A percentile compares a stretch with the other conserved stretches of the same genome.
Evolutionary conservation across 2,113 vertebrate genomes (phyloP).

Genomic region (Sapayoa aenigma): DNA sequence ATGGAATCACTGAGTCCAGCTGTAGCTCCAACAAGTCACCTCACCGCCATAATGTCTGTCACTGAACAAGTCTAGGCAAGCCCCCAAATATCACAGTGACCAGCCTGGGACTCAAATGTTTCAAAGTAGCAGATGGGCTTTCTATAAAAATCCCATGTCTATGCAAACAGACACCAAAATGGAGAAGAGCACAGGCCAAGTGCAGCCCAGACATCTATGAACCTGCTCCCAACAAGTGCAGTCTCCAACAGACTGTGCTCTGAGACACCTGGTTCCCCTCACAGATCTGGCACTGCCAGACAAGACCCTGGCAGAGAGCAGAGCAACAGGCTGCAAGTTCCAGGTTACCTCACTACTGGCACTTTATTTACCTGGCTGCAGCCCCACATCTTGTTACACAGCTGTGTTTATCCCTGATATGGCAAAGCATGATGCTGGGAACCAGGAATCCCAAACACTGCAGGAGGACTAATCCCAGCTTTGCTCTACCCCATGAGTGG

Average conservation of each 20-base stretch:
- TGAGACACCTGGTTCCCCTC: not conserved
- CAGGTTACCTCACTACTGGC: not conserved
- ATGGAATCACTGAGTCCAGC: not conserved
- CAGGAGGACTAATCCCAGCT: not conserved
- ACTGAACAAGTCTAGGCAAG: not conserved
- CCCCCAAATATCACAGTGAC: fast-evolving
- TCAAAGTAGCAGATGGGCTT: not conserved
- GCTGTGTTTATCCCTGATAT: not conserved
- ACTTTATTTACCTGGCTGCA: not conserved
- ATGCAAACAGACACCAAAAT: not conserved
- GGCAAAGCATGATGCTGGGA: not conserved
- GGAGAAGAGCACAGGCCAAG: not conserved
- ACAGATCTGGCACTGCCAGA: not conserved
- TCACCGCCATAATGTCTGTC: not conserved
- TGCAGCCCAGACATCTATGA: not conserved
- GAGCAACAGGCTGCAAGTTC: not conserved
- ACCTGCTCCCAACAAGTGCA: fast-evolving
- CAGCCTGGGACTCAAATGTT: not conserved
- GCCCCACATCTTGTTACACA: fast-evolving
- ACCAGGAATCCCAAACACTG: not conserved
- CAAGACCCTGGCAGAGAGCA: not conserved
- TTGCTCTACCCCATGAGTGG: not conserved
- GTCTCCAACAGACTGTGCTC: not conserved
- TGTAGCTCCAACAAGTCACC: not conserved
- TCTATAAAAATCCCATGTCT: not conserved